Evolutionary conservation across 1,140 invertebrate species (phyloP).

Genomic region (Catajapyx aquilonaris): DNA sequence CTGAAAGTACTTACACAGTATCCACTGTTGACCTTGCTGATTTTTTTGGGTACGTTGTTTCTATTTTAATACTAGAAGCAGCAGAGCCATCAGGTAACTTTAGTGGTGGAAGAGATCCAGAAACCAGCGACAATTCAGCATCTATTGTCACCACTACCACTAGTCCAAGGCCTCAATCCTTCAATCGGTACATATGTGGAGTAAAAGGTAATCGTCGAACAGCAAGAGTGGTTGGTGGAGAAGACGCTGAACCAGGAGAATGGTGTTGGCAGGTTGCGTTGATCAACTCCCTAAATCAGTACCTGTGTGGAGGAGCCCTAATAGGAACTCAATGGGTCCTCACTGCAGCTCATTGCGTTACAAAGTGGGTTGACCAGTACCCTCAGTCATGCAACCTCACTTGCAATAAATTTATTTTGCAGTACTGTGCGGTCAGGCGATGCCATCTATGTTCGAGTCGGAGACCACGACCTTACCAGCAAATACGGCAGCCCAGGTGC

Average conservation of each 20-base stretch:
- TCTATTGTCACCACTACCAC: no score
- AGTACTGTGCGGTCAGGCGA: conserved; percentile 79
- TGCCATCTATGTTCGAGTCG: conserved; percentile 74
- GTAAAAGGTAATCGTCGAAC: conserved; percentile 43
- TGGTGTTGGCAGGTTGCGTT: conserved; percentile 93
- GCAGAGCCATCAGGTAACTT: no score
- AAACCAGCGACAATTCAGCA: no score
- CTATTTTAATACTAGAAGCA: no score
- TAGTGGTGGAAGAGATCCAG: no score
- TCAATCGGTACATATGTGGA: conserved; percentile 52
- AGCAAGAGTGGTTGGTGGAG: conserved; percentile 68
- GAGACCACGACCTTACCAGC: conserved; percentile 73
- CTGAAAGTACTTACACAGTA: no score
- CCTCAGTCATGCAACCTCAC: no score
- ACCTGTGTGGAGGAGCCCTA: conserved; percentile 84
- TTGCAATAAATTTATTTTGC: conserved; percentile 15
- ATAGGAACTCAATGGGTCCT: conserved; percentile 88
- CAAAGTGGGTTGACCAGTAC: conserved; percentile 44
- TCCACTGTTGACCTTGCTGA: no score
- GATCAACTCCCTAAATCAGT: conserved; percentile 81
- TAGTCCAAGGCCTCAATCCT: no score
- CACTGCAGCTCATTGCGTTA: conserved; percentile 88
- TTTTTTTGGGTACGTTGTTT: no score
- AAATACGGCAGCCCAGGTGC: conserved; percentile 71
- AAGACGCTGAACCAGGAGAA: conserved; percentile 69